A percentile compares a stretch with the other conserved stretches of the same genome.
Evolutionary conservation across 2,888 invertebrate genomes (phyloP).

Genomic region (Drosophila pseudotalamancana): DNA sequence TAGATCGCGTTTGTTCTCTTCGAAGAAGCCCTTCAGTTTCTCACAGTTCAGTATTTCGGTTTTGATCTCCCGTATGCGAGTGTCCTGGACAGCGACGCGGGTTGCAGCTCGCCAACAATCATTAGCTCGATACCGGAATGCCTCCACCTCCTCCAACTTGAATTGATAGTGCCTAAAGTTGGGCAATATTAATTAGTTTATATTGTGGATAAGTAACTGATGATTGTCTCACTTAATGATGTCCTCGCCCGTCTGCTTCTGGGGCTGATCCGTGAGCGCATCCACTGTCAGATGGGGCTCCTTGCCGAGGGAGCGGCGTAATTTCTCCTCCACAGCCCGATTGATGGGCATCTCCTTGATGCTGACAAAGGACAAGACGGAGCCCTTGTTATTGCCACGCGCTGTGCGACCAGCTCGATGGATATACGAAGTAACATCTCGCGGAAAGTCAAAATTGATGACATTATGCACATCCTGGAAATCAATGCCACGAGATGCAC

Average conservation of each 20-base stretch:
- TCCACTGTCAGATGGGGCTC: constrained; percentile 25
- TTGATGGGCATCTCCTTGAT: constrained; percentile 90
- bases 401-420: constrained; percentile 98
- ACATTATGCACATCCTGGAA: constrained; percentile 99
- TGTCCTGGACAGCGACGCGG: constrained; percentile 95
- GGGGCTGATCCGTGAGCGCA: background rate
- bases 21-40: constrained; percentile 96
- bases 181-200: background rate
- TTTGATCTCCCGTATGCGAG: constrained; percentile 97
- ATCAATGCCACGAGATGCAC: constrained; percentile 98
- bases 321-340: constrained; percentile 90
- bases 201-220: background rate
- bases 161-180: constrained; percentile 94
- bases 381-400: constrained; percentile 93
- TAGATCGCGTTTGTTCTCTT: constrained; percentile 95
- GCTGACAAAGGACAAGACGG: constrained; percentile 94
- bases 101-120: constrained; percentile 98
- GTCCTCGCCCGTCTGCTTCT: constrained; percentile 81
- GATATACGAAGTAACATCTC: constrained; percentile 94
- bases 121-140: constrained; percentile 96
- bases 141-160: constrained; percentile 97
- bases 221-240: constrained; percentile 86
- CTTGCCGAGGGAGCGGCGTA: constrained; percentile 87
- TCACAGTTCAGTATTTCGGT: constrained; percentile 96
- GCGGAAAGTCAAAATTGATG: constrained; percentile 99